These are phyloP conservation scores for Harpagoxenus sublaevis DNA, from an alignment of 2,888 invertebrate species.

Conservation along the genomic window DNA sequence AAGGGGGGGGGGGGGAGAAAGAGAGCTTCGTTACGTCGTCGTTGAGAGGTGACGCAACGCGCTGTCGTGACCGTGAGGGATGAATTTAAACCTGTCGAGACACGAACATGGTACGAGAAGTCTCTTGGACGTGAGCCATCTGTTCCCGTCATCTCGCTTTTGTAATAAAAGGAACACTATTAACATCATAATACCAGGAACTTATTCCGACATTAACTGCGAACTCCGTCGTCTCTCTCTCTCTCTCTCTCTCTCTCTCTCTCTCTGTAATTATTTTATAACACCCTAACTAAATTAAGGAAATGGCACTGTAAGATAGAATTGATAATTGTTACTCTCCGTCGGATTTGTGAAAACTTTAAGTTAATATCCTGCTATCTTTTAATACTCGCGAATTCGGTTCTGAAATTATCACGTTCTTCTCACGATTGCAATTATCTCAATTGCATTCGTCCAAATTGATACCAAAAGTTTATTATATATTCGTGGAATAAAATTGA, in stretches of 20 bases:
- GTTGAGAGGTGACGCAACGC: conserved; percentile 19
- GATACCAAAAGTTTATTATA: background rate
- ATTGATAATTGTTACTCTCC: background rate
- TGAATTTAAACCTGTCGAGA: conserved; percentile 14
- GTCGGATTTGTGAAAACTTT: background rate
- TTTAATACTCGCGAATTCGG: background rate
- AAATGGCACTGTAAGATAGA: background rate
- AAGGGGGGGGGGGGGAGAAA: too few species aligned
- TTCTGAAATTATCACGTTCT: background rate
- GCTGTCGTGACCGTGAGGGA: conserved; percentile 18
- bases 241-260: too few species aligned
- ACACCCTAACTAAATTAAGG: background rate
- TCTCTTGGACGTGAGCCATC: conserved; percentile 28
- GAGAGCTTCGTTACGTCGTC: background rate
- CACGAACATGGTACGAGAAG: background rate
- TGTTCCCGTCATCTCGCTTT: background rate
- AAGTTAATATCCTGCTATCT: background rate
- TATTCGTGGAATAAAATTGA: background rate
- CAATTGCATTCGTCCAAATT: background rate
- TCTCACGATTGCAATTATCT: background rate
- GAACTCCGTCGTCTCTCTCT: background rate
- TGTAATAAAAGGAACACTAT: background rate
- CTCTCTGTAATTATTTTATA: background rate
- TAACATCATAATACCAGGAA: conserved; percentile 5
- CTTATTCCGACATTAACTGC: background rate